Conservation (phyloP, 2,113 vertebrate species). For the Xiphias gladius region DNA sequence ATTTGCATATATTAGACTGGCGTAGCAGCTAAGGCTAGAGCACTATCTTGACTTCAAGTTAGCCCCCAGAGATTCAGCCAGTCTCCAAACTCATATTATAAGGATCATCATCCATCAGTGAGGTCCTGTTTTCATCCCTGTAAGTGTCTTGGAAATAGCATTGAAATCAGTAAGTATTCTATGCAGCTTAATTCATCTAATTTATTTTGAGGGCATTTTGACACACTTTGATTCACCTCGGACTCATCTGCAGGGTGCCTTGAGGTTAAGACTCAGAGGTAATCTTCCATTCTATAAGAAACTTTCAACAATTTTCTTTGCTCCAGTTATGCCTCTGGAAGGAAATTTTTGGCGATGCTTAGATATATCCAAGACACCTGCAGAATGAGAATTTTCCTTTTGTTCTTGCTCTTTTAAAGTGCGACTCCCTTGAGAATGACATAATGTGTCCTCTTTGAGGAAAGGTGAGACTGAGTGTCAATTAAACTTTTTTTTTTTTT, state of each 20-base stretch:
- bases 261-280: constrained; percentile 38
- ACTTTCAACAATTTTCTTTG: constrained; percentile 42
- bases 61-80: constrained; percentile 29
- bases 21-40: constrained; percentile 41
- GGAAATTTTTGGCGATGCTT: constrained; percentile 20
- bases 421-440: constrained; percentile 35
- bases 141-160: constrained; percentile 3
- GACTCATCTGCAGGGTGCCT: constrained; percentile 12
- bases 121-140: constrained; percentile 19
- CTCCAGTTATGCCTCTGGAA: constrained; percentile 43
- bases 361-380: constrained; percentile 6
- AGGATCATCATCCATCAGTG: constrained; percentile 33
- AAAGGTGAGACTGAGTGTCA: constrained; percentile 53
- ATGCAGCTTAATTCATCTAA: constrained; percentile 22
- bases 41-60: constrained; percentile 46
- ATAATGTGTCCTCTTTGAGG: constrained; percentile 37
- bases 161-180: constrained; percentile 17
- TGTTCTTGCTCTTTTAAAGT: constrained; percentile 51
- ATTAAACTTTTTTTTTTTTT: constrained; percentile 31
- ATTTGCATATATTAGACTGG: constrained; percentile 73
- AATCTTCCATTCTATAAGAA: constrained; percentile 46
- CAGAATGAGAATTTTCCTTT: constrained; percentile 49
- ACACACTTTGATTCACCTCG: constrained; percentile 36
- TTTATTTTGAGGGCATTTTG: constrained; percentile 39
- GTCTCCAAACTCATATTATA: constrained; percentile 22